Evolutionary conservation across 2,888 invertebrate species (phyloP).

Genomic region (Siphlonurus alternatus): DNA sequence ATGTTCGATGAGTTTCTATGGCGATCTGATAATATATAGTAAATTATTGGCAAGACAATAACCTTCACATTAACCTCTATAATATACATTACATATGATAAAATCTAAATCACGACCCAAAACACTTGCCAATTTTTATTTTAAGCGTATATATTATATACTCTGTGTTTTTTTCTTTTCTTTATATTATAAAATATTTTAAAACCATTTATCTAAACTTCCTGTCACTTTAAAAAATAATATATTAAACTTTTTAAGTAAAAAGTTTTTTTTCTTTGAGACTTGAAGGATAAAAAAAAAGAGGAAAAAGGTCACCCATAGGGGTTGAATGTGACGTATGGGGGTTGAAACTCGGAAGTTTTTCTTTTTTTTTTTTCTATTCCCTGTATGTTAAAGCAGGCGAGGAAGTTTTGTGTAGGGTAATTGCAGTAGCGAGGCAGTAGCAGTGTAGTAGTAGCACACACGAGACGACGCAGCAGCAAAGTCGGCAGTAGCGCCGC

Average conservation of each 20-base stretch:
- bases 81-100: neutral
- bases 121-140: neutral
- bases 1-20: too few species aligned
- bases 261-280: neutral
- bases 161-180: neutral
- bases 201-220: neutral
- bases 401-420: too few species aligned
- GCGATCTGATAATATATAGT: too few species aligned
- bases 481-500: too few species aligned
- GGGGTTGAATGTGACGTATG: neutral
- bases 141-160: neutral
- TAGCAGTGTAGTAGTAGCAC: too few species aligned
- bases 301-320: neutral
- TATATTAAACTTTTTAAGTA: neutral
- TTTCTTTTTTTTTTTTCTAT: too few species aligned
- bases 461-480: too few species aligned
- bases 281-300: neutral
- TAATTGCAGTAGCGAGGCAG: too few species aligned
- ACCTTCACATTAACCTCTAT: neutral
- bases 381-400: too few species aligned
- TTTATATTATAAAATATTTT: neutral
- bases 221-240: neutral
- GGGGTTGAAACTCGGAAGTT: too few species aligned
- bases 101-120: neutral
- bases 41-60: too few species aligned